Evolutionary conservation across 2,113 vertebrate species (phyloP).

Genomic region (Callocephalon fimbriatum): DNA sequence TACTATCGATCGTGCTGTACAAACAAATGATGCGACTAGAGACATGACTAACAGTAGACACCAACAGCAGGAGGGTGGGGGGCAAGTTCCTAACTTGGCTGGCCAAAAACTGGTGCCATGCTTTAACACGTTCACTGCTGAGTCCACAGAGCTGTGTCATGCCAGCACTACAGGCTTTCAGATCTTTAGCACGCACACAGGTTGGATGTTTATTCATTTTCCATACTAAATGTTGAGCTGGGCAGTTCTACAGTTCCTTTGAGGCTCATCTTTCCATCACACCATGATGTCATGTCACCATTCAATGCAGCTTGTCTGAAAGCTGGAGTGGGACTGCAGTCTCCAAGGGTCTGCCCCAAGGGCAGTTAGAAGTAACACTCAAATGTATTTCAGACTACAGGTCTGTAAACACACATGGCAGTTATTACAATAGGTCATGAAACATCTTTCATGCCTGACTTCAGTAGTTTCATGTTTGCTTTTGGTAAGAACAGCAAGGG

Average conservation of each 20-base stretch:
- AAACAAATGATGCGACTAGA: not conserved
- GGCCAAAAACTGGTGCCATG: not conserved
- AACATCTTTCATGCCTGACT: not conserved
- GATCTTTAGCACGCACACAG: not conserved
- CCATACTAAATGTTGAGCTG: not conserved
- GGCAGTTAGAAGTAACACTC: not conserved
- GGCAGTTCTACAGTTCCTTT: not conserved
- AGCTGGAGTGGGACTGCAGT: not conserved
- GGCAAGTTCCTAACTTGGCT: not conserved
- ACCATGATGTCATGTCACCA: not conserved
- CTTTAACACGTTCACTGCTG: not conserved
- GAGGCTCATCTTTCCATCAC: not conserved
- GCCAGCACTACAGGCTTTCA: not conserved
- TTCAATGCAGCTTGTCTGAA: not conserved
- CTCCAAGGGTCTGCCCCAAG: not conserved
- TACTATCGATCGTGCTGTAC: not conserved
- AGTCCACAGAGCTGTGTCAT: not conserved
- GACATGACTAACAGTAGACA: fast-evolving
- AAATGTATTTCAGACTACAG: not conserved
- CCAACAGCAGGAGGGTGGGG: not conserved
- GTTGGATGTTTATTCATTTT: not conserved
- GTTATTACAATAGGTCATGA: not conserved
- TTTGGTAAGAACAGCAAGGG: not conserved
- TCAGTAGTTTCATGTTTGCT: not conserved
- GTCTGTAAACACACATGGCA: not conserved